Evolutionary conservation across 2,113 vertebrate species (phyloP), one percentile per base, ranked within the genome.

Genomic region (Pterocles burchelli): DNA sequence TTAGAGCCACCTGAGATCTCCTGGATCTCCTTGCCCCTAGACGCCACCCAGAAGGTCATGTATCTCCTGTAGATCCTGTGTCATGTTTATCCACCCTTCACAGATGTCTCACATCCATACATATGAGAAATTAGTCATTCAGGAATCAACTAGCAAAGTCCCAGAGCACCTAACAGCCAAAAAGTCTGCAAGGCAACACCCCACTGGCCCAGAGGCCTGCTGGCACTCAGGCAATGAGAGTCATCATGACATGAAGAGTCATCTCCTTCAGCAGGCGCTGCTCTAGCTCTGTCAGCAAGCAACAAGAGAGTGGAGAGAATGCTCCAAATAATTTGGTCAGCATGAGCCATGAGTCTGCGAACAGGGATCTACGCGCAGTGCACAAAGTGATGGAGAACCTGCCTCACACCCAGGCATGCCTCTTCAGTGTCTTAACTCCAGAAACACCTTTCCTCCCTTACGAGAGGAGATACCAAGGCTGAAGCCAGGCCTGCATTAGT

Each of bases 311-410:
- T 25, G 21, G 24, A 88, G 48, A 75, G 22, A 55, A 38, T 0
- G 0, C 29, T 71, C 33, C 10, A 17, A 90, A 63, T 12, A 29
- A 11, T 67, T 82, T n/a, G 14, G 57, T 59, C 48, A 54, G 25
- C 17, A 13, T 18, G 13, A 81, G 25, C 9, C 18, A 36, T 66
- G 55, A 41, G 2, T 46, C 31, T 67, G 65, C 51, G 48, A 59
- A 58, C 17, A 49, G 3, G 3, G 45, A 93, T 28, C 36, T 1
- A 0, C 0, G 0, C 0, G 0, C 14, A 38, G 4, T 4, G 13
- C 31, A 28, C 1, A 3, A 75, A 75, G 49, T 8, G n/a, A 36
- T n/a, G 48, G 63, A 52, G 22, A 88, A 20, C 11, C 21, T 51
- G 46, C 31, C 77, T 76, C 1, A 0, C 41, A 38, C n/a, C 36